Conservation (phyloP, 2,888 invertebrate genomes). For the Melanostoma scalare region DNA sequence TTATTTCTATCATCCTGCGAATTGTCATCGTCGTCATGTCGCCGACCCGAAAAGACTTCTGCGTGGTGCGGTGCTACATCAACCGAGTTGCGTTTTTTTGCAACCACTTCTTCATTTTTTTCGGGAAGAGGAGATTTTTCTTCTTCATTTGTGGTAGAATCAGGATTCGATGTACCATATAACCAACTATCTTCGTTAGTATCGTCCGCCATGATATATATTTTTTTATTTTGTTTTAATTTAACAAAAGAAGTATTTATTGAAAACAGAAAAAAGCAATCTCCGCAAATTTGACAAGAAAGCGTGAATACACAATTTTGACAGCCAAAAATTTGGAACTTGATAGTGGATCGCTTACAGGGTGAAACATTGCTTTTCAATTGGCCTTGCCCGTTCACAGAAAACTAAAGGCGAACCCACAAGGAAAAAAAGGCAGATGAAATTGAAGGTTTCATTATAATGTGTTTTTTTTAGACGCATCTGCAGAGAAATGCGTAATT, state of each 20-base stretch:
- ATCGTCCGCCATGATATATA: constrained; percentile 84
- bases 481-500: too few relatives aligned
- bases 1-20: constrained; percentile 72
- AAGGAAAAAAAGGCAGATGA: too few relatives aligned
- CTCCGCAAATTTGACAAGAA: constrained; percentile 52
- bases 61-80: constrained; percentile 74
- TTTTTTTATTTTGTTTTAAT: constrained; percentile 44
- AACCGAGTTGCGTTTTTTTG: constrained; percentile 62
- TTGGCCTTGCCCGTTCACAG: not conserved
- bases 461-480: not conserved
- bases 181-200: constrained; percentile 93
- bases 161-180: constrained; percentile 89
- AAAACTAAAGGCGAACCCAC: too few relatives aligned
- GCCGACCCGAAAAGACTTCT: constrained; percentile 49
- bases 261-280: constrained; percentile 35
- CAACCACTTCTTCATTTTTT: constrained; percentile 75
- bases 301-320: constrained; percentile 62
- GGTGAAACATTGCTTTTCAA: constrained; percentile 18
- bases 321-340: constrained; percentile 45
- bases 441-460: not conserved
- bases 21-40: constrained; percentile 74
- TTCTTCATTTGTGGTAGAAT: constrained; percentile 80
- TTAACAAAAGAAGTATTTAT: constrained; percentile 19
- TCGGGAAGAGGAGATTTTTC: constrained; percentile 55
- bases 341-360: constrained; percentile 4